Evolutionary conservation across 1,140 invertebrate genomes (phyloP).

Genomic region (Zophobas atratus): DNA sequence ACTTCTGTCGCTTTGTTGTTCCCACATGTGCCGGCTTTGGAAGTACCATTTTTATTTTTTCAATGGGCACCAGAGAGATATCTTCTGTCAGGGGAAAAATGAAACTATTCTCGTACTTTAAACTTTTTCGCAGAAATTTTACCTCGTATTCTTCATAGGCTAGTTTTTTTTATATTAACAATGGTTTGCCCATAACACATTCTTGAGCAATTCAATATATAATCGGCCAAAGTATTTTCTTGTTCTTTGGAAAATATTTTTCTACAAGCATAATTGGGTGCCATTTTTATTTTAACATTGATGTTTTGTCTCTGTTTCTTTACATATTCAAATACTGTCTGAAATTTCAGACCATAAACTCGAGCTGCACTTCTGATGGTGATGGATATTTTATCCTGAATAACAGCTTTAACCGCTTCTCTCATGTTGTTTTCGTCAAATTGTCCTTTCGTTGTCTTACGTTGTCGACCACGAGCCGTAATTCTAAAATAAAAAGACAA

Average conservation of each 20-base stretch:
- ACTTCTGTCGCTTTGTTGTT: too few relatives aligned
- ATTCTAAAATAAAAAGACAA: not conserved
- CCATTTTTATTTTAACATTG: conserved; percentile 1
- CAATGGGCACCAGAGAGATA: too few relatives aligned
- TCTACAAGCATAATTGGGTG: not conserved
- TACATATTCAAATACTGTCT: conserved; percentile 7
- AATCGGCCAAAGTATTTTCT: conserved; percentile 19
- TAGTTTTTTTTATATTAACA: conserved; percentile 32
- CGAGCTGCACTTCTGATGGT: conserved; percentile 9
- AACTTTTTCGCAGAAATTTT: too few relatives aligned
- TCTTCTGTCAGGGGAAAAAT: too few relatives aligned
- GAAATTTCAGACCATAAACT: conserved; percentile 4
- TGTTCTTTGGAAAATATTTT: conserved; percentile 11
- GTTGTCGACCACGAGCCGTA: not conserved
- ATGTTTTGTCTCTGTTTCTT: not conserved
- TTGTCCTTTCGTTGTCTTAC: not conserved
- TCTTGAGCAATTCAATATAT: conserved; percentile 15
- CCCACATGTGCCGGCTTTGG: too few relatives aligned
- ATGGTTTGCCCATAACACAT: conserved; percentile 16
- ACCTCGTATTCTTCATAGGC: not conserved
- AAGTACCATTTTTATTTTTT: too few relatives aligned
- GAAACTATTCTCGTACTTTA: too few relatives aligned
- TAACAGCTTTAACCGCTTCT: not conserved
- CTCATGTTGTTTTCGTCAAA: not conserved
- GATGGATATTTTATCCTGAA: conserved; percentile 1